Evolutionary conservation across 2,888 invertebrate genomes (phyloP).

Genomic region (Trissolcus japonicus): DNA sequence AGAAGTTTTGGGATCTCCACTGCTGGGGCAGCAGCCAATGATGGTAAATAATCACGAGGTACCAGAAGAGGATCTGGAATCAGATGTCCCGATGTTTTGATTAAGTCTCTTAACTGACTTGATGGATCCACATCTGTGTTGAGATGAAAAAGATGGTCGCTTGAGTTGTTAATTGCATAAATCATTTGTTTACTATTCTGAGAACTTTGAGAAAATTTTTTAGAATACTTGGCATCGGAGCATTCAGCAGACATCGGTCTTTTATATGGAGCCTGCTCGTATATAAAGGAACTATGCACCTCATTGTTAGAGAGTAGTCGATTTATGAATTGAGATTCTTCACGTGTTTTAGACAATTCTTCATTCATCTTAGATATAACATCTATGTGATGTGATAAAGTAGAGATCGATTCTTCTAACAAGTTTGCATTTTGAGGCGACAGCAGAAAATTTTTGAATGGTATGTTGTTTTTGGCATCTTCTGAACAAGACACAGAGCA

Average conservation of each 20-base stretch:
- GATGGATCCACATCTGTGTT: slow-evolving; percentile 77
- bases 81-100: slow-evolving; percentile 82
- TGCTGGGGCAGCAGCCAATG: slow-evolving; percentile 84
- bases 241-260: slow-evolving; percentile 63
- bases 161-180: slow-evolving; percentile 58
- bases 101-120: slow-evolving; percentile 83
- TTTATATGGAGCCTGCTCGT: slow-evolving; percentile 59
- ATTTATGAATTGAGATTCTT: slow-evolving; percentile 22
- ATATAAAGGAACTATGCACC: slow-evolving; percentile 57
- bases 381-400: slow-evolving; percentile 3
- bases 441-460: slow-evolving; percentile 64
- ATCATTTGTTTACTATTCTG: slow-evolving; percentile 18
- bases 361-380: slow-evolving; percentile 14
- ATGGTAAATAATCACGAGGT: slow-evolving; percentile 85
- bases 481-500: slow-evolving; percentile 84
- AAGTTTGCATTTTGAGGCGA: slow-evolving; percentile 60
- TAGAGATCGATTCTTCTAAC: slow-evolving; percentile 44
- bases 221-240: slow-evolving; percentile 50
- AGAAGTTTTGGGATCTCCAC: slow-evolving; percentile 86
- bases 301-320: slow-evolving; percentile 57
- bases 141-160: slow-evolving; percentile 34
- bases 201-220: slow-evolving; percentile 7
- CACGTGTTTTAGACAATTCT: slow-evolving; percentile 10
- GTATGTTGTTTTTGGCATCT: slow-evolving; percentile 80
- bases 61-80: slow-evolving; percentile 89